phyloP scores from a whole-genome alignment of 2,888 invertebrate genomes.

The Deladenus siricidicola region DNA sequence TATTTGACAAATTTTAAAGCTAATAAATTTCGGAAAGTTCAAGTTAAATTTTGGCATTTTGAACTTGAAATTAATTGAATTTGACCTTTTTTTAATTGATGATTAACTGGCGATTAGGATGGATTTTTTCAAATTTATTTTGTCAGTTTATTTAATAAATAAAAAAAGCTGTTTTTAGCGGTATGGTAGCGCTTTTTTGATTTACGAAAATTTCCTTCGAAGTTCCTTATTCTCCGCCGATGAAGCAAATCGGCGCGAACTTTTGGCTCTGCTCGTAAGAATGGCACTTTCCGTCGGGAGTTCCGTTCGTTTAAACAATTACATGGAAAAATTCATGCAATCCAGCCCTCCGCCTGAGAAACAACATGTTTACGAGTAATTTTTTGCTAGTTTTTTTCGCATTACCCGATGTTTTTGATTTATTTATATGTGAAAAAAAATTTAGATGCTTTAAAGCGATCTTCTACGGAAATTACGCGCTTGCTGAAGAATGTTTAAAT shows the following conservation, averaged over 20 bases:
- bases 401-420: too few relatives aligned
- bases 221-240: background rate
- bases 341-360: background rate
- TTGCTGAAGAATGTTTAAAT: too few relatives aligned
- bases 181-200: background rate
- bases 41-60: too few relatives aligned
- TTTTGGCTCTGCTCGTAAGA: constrained; percentile 24
- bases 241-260: constrained; percentile 1
- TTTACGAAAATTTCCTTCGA: background rate
- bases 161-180: too few relatives aligned
- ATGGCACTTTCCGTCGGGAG: constrained; percentile 36
- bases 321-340: background rate
- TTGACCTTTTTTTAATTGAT: too few relatives aligned
- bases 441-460: constrained; percentile 33
- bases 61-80: too few relatives aligned
- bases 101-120: too few relatives aligned
- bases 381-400: background rate
- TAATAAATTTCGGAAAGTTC: too few relatives aligned
- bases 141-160: too few relatives aligned
- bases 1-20: too few relatives aligned
- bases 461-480: constrained; percentile 34
- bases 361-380: background rate
- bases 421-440: background rate
- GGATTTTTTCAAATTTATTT: too few relatives aligned
- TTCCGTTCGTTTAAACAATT: background rate